phyloP scores from a whole-genome alignment of 2,113 vertebrate genomes.

The Engraulis encrasicolus region DNA sequence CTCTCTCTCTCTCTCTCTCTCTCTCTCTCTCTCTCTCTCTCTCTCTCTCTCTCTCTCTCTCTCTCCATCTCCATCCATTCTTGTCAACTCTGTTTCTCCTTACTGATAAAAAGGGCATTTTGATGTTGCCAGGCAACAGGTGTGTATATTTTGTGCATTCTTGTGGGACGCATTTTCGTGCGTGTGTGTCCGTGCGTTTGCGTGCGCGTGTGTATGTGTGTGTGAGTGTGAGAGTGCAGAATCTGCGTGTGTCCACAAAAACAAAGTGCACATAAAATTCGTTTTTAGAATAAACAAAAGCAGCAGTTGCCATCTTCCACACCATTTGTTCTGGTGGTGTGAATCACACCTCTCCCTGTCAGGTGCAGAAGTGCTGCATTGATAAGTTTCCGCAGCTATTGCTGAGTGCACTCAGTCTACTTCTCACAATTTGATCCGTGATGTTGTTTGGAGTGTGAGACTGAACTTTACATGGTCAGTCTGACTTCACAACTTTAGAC shows the following conservation, averaged over 20 bases:
- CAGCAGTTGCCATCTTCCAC: conserved; percentile 35
- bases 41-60: no score
- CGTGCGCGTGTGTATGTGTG: conserved; percentile 28
- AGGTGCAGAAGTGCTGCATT: no score
- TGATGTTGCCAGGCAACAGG: conserved; percentile 77
- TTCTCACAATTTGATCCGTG: no score
- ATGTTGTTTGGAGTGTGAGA: no score
- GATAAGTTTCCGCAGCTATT: neutral
- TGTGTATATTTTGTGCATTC: conserved; percentile 54
- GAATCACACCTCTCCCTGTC: neutral
- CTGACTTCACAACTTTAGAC: no score
- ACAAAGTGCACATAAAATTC: conserved; percentile 43
- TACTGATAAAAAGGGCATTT: conserved; percentile 51
- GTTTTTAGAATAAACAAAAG: conserved; percentile 57
- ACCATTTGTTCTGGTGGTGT: conserved; percentile 22
- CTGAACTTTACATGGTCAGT: no score
- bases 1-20: conserved; percentile 31
- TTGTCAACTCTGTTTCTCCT: no score
- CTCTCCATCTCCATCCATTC: conserved; percentile 15
- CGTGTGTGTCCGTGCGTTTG: conserved; percentile 29
- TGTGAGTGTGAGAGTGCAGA: neutral
- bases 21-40: conserved; percentile 17
- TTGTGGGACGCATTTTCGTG: neutral
- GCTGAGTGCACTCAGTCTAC: no score
- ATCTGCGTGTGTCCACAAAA: conserved; percentile 26